phyloP scores from a whole-genome alignment of 2,888 invertebrate genomes.

The Melanchra persicariae region DNA sequence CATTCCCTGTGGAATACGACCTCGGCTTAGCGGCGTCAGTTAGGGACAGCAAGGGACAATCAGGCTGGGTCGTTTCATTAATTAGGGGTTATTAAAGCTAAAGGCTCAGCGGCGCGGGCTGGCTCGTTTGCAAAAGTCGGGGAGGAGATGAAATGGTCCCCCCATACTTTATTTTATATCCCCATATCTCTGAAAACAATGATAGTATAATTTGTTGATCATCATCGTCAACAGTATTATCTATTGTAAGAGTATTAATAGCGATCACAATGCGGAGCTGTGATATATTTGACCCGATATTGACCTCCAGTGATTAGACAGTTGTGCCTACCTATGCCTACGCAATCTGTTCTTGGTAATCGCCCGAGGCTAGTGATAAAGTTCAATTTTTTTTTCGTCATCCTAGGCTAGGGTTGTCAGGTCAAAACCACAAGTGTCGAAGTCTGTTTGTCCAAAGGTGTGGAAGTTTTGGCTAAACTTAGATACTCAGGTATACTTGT shows the following conservation, averaged over 20 bases:
- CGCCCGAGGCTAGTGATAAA: neutral
- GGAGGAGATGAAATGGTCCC: no score
- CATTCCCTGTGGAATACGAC: no score
- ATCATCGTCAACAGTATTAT: neutral
- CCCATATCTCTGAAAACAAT: neutral
- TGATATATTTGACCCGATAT: slow-evolving; percentile 40
- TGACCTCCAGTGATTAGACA: slow-evolving; percentile 22
- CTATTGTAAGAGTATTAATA: slow-evolving; percentile 4
- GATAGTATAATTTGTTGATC: neutral
- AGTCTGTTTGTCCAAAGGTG: no score
- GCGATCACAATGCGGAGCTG: slow-evolving; percentile 26
- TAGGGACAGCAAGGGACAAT: no score
- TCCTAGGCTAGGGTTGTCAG: neutral
- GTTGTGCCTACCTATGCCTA: slow-evolving; percentile 6
- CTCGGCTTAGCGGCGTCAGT: no score
- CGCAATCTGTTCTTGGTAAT: slow-evolving; percentile 31
- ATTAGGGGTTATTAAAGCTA: no score
- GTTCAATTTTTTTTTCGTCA: neutral
- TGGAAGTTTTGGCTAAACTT: neutral
- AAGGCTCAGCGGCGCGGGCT: no score
- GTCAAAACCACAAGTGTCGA: no score
- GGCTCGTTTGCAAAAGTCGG: no score
- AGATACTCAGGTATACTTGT: neutral
- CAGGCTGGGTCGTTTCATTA: no score
- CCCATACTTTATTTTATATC: no score